These are phyloP conservation scores for Lobophora halterata DNA, from an alignment of 2,888 invertebrate species.

Conservation along the genomic window DNA sequence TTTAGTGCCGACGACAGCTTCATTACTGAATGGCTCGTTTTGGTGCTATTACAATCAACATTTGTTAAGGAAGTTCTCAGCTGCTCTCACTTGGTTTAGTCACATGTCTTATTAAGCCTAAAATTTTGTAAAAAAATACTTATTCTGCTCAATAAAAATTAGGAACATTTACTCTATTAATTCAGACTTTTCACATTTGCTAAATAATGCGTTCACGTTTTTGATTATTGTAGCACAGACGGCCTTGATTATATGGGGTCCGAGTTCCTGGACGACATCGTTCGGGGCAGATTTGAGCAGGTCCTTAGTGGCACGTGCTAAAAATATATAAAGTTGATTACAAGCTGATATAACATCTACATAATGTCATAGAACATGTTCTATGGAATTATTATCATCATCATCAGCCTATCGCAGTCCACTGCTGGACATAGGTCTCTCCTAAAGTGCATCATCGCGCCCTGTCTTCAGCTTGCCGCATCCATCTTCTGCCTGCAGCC, in stretches of 20 bases:
- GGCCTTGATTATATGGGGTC: constrained; percentile 46
- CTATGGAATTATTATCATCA: no score
- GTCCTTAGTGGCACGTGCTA: constrained; percentile 48
- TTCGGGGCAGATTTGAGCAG: constrained; percentile 43
- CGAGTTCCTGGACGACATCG: constrained; percentile 47
- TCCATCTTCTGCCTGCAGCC: no score
- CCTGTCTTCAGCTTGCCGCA: no score
- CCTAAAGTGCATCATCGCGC: no score
- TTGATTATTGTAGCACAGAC: constrained; percentile 37
- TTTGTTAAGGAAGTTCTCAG: not conserved
- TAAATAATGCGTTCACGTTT: constrained; percentile 37
- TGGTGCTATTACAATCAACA: constrained; percentile 26
- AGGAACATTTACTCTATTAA: constrained; percentile 24
- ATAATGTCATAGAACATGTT: no score
- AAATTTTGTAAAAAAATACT: not conserved
- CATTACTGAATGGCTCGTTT: constrained; percentile 48
- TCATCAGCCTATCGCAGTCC: no score
- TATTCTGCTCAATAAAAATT: not conserved
- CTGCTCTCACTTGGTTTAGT: no score
- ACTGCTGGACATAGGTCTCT: no score
- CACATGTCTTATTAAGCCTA: no score
- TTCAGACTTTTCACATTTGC: constrained; percentile 35
- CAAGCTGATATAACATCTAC: not conserved
- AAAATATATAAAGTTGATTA: constrained; percentile 5
- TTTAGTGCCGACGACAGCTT: constrained; percentile 67